phyloP scores from a whole-genome alignment of 2,113 vertebrate genomes.

The Zosterops lateralis region DNA sequence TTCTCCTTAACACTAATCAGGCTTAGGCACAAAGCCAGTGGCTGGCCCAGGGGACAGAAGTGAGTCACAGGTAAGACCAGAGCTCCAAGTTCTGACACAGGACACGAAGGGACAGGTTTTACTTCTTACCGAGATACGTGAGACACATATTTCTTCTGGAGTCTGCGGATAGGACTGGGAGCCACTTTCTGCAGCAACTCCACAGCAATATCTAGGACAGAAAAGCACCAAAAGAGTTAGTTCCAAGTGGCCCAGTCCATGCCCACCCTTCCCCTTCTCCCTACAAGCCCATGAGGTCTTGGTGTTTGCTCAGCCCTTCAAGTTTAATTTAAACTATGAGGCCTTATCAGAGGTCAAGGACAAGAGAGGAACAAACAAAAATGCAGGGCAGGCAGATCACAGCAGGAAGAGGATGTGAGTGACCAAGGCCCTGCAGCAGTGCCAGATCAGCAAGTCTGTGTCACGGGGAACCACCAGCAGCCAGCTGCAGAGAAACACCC shows the following conservation, averaged over 20 bases:
- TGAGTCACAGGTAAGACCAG: neutral
- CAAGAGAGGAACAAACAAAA: neutral
- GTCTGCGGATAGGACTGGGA: conserved; percentile 92
- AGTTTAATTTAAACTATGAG: neutral
- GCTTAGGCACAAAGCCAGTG: neutral
- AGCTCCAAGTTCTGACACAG: neutral
- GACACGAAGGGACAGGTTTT: neutral
- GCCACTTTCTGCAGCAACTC: conserved; percentile 96
- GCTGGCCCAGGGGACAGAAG: neutral
- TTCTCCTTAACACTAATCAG: neutral
- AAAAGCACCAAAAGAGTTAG: neutral
- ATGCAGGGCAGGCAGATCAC: neutral
- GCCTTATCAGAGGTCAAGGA: neutral
- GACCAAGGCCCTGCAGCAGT: neutral
- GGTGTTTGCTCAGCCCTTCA: neutral
- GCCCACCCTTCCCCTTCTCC: neutral
- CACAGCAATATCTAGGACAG: conserved; percentile 90
- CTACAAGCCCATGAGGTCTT: neutral
- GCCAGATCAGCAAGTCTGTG: neutral
- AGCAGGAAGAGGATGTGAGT: neutral
- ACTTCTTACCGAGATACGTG: conserved; percentile 88
- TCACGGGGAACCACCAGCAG: neutral
- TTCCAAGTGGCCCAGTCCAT: neutral
- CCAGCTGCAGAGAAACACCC: neutral
- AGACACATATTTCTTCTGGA: conserved; percentile 95